Evolutionary conservation across 2,113 vertebrate species (phyloP).

Genomic region (Oreocharis arfaki): DNA sequence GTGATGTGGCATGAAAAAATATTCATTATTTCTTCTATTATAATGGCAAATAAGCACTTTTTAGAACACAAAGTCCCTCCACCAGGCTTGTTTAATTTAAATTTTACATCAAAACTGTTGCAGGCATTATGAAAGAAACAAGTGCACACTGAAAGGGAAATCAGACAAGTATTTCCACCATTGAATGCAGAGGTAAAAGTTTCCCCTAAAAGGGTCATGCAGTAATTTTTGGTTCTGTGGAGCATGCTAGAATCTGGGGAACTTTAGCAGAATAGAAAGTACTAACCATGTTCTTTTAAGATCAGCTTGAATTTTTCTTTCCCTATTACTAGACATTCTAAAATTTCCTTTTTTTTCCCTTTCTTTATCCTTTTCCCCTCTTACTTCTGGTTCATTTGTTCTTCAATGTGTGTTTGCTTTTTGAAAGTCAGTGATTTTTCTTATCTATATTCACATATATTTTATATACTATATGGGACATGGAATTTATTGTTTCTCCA

Average conservation of each 20-base stretch:
- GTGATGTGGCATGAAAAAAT: background rate
- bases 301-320: background rate
- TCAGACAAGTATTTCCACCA: background rate
- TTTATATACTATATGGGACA: background rate
- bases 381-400: background rate
- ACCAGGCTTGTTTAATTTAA: background rate
- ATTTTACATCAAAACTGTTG: background rate
- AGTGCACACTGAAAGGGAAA: background rate
- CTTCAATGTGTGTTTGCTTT: background rate
- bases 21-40: background rate
- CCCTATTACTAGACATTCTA: background rate
- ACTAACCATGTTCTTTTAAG: background rate
- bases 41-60: background rate
- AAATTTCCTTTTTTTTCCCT: background rate
- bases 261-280: background rate
- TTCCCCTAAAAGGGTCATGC: background rate
- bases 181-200: background rate
- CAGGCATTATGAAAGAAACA: background rate
- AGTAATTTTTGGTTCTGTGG: background rate
- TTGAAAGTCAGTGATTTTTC: background rate
- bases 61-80: background rate
- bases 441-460: background rate
- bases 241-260: background rate
- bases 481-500: background rate
- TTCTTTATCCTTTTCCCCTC: background rate